Evolutionary conservation across 1,140 invertebrate species (phyloP).

Genomic region (Sitobion miscanthi): DNA sequence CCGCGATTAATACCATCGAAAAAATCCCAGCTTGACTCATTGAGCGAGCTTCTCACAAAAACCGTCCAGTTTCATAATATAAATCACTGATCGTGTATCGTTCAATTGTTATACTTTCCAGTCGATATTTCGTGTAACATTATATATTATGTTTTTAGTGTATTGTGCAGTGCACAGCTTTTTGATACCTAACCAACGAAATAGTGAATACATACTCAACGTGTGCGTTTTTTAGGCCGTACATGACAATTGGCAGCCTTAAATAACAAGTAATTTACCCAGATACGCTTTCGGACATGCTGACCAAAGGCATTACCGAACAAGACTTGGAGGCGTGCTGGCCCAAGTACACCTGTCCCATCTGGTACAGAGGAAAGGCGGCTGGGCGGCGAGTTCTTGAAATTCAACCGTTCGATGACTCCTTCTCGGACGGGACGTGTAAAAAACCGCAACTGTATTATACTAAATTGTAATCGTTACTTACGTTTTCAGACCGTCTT

Average conservation of each 20-base stretch:
- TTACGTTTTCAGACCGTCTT: constrained; percentile 78
- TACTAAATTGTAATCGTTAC: background rate
- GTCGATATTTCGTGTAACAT: background rate
- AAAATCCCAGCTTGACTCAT: background rate
- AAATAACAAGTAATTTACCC: constrained; percentile 98
- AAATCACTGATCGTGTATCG: background rate
- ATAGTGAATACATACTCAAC: background rate
- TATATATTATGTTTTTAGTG: background rate
- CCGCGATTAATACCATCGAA: no score
- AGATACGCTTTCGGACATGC: constrained; percentile 78
- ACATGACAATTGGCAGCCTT: constrained; percentile 94
- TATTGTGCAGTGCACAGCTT: background rate
- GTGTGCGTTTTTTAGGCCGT: constrained; percentile 71
- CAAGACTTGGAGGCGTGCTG: constrained; percentile 71
- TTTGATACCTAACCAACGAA: background rate
- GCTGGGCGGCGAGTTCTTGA: constrained; percentile 67
- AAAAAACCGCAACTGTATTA: background rate
- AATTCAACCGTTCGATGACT: background rate
- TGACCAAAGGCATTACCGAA: constrained; percentile 74
- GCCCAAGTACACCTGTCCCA: constrained; percentile 80
- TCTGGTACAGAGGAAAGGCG: constrained; percentile 84
- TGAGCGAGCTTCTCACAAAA: background rate
- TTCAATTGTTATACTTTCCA: background rate
- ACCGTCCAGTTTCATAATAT: background rate
- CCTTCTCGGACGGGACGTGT: background rate